Conservation (phyloP, 2,113 vertebrate genomes). For the Microtus montanus region DNA sequence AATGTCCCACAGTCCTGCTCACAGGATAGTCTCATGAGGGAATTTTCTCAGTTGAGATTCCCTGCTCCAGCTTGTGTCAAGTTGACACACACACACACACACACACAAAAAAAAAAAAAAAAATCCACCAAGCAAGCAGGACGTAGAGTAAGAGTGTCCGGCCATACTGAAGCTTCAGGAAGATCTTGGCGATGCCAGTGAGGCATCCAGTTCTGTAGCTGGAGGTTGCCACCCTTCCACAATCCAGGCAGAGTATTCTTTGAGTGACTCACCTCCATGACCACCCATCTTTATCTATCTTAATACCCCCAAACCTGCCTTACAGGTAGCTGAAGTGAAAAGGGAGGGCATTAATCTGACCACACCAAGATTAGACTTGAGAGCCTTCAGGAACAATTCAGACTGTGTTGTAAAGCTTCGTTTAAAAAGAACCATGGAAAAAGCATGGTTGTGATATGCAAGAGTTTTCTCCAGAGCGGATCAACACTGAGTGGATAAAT, state of each 20-base stretch:
- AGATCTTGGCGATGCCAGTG: not conserved
- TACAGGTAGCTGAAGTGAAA: not conserved
- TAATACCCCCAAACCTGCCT: not conserved
- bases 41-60: too few species aligned
- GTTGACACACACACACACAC: too few species aligned
- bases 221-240: too few species aligned
- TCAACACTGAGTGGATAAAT: conserved; percentile 23
- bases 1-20: too few species aligned
- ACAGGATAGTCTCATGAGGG: too few species aligned
- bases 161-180: not conserved
- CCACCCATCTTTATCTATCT: not conserved
- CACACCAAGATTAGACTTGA: not conserved
- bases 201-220: rapidly evolving
- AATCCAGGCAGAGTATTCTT: not conserved
- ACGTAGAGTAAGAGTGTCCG: not conserved
- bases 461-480: conserved; percentile 51
- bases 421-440: not conserved
- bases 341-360: not conserved
- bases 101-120: too few species aligned
- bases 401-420: not conserved
- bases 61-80: too few species aligned
- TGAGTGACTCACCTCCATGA: too few species aligned
- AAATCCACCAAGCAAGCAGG: not conserved
- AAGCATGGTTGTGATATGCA: not conserved
- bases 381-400: not conserved